phyloP scores from a whole-genome alignment of 2,797 vertebrate genomes.

The Galago senegalensis region DNA sequence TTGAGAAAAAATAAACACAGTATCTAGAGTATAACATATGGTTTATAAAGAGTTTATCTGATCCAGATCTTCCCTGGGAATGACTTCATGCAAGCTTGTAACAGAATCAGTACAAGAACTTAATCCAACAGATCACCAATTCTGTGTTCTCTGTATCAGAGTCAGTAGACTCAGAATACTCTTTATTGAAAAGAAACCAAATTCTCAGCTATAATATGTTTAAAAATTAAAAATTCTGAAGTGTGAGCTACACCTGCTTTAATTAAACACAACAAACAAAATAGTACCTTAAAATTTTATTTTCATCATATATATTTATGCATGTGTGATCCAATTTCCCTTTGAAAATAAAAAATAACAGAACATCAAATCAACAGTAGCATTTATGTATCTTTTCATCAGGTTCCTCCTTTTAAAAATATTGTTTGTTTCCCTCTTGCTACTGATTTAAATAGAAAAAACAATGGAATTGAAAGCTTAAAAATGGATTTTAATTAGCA shows the following conservation, averaged over 20 bases:
- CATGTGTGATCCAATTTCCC: neutral
- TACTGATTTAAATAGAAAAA: conserved; percentile 50
- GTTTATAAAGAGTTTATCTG: neutral
- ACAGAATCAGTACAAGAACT: neutral
- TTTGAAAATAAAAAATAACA: conserved; percentile 47
- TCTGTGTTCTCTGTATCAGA: too few species aligned
- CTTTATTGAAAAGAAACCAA: neutral
- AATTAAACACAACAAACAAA: neutral
- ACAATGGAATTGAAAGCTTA: conserved; percentile 63
- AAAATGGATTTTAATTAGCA: conserved; percentile 70
- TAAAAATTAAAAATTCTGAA: neutral
- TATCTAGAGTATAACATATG: too few species aligned
- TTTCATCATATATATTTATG: neutral
- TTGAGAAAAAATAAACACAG: too few species aligned
- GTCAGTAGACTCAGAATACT: neutral
- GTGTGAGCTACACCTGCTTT: neutral
- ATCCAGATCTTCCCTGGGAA: neutral
- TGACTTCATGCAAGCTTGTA: neutral
- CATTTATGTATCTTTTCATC: neutral
- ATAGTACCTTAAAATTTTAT: neutral
- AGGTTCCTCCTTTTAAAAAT: neutral
- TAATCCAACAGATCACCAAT: rapidly evolving
- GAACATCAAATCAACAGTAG: neutral
- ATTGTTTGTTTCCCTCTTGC: neutral
- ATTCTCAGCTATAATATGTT: neutral